These are phyloP conservation scores for Hololepta plana DNA, from an alignment of 2,888 invertebrate species.

Conservation along the genomic window DNA sequence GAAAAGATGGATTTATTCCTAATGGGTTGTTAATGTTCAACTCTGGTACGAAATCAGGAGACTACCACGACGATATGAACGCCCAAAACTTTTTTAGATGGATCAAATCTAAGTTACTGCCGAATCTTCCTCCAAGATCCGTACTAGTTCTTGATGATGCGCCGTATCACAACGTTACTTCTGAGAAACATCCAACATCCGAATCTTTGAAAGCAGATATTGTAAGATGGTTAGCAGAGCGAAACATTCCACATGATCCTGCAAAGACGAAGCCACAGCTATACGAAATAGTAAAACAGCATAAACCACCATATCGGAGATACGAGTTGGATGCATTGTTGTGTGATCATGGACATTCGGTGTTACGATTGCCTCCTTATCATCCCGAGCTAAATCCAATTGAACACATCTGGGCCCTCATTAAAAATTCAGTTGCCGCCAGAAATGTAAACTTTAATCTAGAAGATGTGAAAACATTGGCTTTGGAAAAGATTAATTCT, in stretches of 20 bases:
- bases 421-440: constrained; percentile 7
- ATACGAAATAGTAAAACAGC: constrained; percentile 5
- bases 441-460: constrained; percentile 6
- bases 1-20: constrained; percentile 7
- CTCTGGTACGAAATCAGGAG: constrained; percentile 12
- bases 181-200: constrained; percentile 4
- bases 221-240: constrained; percentile 6
- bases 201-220: constrained; percentile 6
- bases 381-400: constrained; percentile 8
- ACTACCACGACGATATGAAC: constrained; percentile 16
- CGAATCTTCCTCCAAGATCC: constrained; percentile 14
- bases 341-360: constrained; percentile 4
- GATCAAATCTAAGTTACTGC: constrained; percentile 13
- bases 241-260: constrained; percentile 4
- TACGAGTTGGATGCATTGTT: constrained; percentile 7
- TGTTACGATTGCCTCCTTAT: constrained; percentile 8
- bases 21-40: constrained; percentile 5
- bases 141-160: constrained; percentile 12
- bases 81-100: constrained; percentile 14
- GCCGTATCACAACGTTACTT: constrained; percentile 12
- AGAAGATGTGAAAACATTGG: no score
- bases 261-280: constrained; percentile 5
- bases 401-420: constrained; percentile 8
- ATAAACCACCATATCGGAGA: constrained; percentile 4
- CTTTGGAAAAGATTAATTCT: no score